phyloP scores from a whole-genome alignment of 2,797 vertebrate genomes.

The Pseudochaenichthys georgianus region DNA sequence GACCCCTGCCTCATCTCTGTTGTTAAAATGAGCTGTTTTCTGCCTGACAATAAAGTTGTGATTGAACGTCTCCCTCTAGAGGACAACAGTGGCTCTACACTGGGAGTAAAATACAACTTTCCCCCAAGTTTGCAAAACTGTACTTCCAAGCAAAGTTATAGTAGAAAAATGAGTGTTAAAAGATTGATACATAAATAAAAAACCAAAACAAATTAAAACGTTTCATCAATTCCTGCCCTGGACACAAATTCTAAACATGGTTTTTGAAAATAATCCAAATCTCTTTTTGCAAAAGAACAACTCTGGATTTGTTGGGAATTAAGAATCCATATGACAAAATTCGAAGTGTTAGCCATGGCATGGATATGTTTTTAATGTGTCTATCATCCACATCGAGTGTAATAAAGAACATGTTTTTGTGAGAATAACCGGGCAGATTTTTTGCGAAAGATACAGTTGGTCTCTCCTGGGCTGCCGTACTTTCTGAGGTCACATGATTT shows the following conservation, averaged over 20 bases:
- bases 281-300: too few relatives aligned
- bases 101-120: neutral
- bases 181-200: neutral
- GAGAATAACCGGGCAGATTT: accelerated
- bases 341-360: too few relatives aligned
- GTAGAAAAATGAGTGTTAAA: neutral
- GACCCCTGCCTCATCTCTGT: slow-evolving; percentile 4
- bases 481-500: slow-evolving; percentile 57
- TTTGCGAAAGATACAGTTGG: neutral
- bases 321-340: too few relatives aligned
- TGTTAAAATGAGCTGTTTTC: neutral
- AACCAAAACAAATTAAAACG: neutral
- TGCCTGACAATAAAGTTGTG: slow-evolving; percentile 5
- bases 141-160: neutral
- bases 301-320: too few relatives aligned
- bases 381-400: neutral
- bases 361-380: neutral
- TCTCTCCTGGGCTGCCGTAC: slow-evolving; percentile 46
- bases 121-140: neutral
- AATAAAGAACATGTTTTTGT: neutral
- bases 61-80: slow-evolving; percentile 54
- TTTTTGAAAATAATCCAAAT: too few relatives aligned
- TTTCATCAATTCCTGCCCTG: neutral
- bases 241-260: neutral
- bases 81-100: neutral